Conservation (phyloP, 2,113 vertebrate species). For the Burhinus bistriatus region DNA sequence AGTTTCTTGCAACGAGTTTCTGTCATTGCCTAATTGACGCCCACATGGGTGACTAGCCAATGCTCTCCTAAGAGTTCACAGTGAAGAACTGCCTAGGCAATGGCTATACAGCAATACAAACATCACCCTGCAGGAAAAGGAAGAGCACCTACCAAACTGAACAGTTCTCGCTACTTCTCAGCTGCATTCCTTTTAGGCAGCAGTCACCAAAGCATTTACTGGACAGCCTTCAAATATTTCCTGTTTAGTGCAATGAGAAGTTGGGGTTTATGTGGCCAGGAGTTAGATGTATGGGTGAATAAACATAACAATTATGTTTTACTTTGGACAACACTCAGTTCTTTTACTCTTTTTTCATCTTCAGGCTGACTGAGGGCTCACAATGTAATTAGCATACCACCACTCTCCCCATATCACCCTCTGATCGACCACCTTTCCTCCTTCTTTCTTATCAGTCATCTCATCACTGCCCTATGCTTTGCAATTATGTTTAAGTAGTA, state of each 20-base stretch:
- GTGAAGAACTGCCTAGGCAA: constrained; percentile 7
- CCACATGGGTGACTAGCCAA: neutral
- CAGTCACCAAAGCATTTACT: neutral
- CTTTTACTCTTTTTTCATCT: neutral
- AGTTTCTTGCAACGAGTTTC: neutral
- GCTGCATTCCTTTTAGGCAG: neutral
- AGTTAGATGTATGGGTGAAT: neutral
- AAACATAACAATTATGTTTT: neutral
- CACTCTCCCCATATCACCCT: neutral
- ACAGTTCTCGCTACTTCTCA: neutral
- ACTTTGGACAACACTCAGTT: neutral
- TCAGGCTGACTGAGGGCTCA: neutral
- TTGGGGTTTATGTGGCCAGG: neutral
- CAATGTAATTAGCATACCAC: neutral
- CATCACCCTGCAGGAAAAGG: neutral
- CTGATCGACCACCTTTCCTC: neutral
- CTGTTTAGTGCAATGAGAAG: neutral
- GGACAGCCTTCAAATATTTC: neutral
- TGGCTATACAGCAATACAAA: neutral
- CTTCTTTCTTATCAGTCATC: neutral
- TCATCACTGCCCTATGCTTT: neutral
- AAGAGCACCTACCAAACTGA: neutral
- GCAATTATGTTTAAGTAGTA: neutral
- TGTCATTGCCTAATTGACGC: neutral
- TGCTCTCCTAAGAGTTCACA: neutral